Evolutionary conservation across 2,113 vertebrate genomes (phyloP), one percentile per base, ranked within the genome.

Genomic region (Anhinga rufa): DNA sequence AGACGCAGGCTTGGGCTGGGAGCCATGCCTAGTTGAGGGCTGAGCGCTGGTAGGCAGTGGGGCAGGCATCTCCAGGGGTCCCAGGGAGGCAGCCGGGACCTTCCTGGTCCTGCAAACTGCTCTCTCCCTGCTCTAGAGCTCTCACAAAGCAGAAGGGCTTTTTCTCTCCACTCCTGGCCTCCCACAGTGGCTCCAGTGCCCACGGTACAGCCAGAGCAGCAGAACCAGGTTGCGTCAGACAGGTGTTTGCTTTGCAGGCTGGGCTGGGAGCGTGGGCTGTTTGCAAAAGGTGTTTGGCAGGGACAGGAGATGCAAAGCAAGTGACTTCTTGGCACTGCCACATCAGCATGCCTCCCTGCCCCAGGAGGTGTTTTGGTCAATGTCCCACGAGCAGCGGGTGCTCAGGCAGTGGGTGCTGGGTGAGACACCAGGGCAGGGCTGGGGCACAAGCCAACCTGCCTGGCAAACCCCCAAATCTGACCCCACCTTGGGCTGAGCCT

Each of bases 211-310:
- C n/a, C 12, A 20, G 48, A 79, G 46, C 28, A 75, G 49, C 2
- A 3, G 51, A 69, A 44, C 34, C 36, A 54, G 76, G 78, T 96
- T 89, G 84, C 74, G 12, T 80, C 89, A 88, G 65, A 40, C 42
- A 34, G 49, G 52, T 92, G 81, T 98, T 97, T 97, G 96, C 94
- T 94, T 71, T 97, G 91, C 91, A 92, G 97, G 97, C 91, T 94
- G 91, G 95, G 87, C 92, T 86, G 82, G 84, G 91, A 93, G 78
- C 40, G 10, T 19, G 6, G 21, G 46, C 81, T 93, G 80, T 96
- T 95, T 97, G 90, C 75, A 88, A 44, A 93, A 64, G 78, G 89
- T 91, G 82, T 70, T 80, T 31, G 20, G 38, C 9, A 4, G 49
- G 36, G 70, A 60, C 49, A 68, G 9, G 6, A 18, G 46, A 86